phyloP scores from a whole-genome alignment of 2,797 vertebrate species.

The Mycteria americana region DNA sequence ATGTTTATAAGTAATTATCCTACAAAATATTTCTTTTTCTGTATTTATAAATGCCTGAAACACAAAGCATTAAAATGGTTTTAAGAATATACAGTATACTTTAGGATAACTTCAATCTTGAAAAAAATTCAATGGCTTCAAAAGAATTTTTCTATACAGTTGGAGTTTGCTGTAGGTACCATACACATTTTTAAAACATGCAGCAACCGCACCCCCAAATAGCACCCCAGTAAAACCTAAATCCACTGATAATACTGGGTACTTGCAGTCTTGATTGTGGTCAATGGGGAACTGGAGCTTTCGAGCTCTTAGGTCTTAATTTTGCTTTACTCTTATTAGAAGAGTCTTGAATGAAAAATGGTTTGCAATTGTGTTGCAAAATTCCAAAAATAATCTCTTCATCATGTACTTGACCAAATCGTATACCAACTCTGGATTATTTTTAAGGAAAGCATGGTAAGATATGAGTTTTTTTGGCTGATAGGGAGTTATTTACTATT shows the following conservation, averaged over 20 bases:
- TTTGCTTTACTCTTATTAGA: not conserved
- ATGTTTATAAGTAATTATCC: not conserved
- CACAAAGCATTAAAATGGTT: not conserved
- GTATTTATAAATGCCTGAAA: not conserved
- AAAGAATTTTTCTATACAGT: not conserved
- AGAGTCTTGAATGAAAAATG: not conserved
- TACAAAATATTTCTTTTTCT: not conserved
- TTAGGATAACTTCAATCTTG: not conserved
- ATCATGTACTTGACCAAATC: not conserved
- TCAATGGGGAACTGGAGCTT: not conserved
- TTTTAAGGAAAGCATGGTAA: not conserved
- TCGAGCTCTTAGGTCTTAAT: not conserved
- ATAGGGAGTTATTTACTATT: not conserved
- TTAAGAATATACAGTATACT: not conserved
- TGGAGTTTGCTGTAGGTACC: not conserved
- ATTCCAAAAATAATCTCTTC: not conserved
- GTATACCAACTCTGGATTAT: not conserved
- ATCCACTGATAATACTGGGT: not conserved
- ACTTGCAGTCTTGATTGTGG: not conserved
- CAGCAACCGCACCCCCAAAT: not conserved
- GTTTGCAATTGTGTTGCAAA: not conserved
- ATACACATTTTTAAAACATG: not conserved
- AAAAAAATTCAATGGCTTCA: not conserved
- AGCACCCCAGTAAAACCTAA: not conserved
- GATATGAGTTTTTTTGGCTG: not conserved